Base-by-base conservation (phyloP, 2,888 invertebrate species). In the Drosophila ezoana region DNA sequence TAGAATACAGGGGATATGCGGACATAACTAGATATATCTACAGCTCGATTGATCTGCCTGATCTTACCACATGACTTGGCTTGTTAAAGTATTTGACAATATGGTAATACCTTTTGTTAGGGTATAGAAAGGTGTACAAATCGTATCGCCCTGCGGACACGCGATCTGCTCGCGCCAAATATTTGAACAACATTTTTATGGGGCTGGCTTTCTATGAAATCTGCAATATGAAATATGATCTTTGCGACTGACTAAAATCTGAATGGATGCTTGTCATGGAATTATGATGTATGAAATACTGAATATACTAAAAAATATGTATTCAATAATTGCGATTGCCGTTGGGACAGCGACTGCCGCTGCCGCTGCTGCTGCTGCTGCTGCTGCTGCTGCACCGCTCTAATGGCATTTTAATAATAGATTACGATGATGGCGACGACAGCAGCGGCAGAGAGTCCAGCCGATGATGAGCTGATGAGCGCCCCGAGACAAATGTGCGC, bases 341-440 rank as follows among this genome's bases (percentile, higher is more conserved):
- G 87, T 76, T 82, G 87, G 84, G 85, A 61, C 78, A 62, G 61
- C 43, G 43, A 38, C n/a, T 49, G 20, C 11, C n/a, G 67, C 33
- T 58, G 52, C 33, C 23, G 49, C n/a, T 35, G 67, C 33, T 54
- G 52, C 33, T 33, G 49, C n/a, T 35, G 43, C 11, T 37, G 49
- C 11, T 35, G 65, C 35, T 52, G 75, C 49, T 70, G 57, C 38
- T 81, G 79, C 79, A 81, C 65, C 75, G 73, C 86, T 87, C 86
- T 87, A 84, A 84, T 84, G 82, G 69, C 59, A 78, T 87, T 84
- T 84, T 84, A 84, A 84, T 84, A 84, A 84, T 85, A 87, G 79
- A 82, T 84, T 87, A 76, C 80, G 81, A 18, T 77, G 73, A 73
- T 77, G 69, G 76, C 78, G 78, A 77, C 65, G 76, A 76, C 78